phyloP scores from a whole-genome alignment of 2,113 vertebrate genomes.

The Dromiciops gliroides region DNA sequence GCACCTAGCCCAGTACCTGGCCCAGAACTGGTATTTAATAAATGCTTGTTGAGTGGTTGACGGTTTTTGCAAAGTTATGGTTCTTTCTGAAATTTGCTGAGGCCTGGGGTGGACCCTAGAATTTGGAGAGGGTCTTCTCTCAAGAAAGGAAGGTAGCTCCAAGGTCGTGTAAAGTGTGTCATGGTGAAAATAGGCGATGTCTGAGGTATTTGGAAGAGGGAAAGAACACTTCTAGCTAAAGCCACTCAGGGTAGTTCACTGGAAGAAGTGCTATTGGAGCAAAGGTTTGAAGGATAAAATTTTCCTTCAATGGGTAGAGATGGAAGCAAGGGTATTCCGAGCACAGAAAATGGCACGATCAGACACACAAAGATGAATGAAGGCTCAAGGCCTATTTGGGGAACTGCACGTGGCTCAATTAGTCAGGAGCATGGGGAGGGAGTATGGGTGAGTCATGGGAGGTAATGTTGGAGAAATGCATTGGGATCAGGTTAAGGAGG shows the following conservation, averaged over 20 bases:
- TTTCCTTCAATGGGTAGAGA: background rate
- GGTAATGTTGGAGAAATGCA: background rate
- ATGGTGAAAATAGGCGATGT: background rate
- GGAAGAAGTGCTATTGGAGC: background rate
- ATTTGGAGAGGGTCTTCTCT: no score
- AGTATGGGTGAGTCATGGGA: background rate
- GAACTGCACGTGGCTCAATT: rapidly evolving
- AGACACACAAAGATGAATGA: rapidly evolving
- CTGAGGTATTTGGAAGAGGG: background rate
- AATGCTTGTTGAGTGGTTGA: background rate
- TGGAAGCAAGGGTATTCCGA: background rate
- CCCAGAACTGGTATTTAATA: background rate
- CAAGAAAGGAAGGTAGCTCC: no score
- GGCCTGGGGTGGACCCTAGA: no score
- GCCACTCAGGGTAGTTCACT: background rate
- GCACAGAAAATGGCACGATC: background rate
- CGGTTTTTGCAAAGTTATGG: background rate
- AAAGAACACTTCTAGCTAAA: background rate
- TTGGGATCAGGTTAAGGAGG: background rate
- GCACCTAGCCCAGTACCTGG: background rate
- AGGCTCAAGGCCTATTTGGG: background rate
- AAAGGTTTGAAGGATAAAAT: background rate
- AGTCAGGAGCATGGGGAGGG: background rate
- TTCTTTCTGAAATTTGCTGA: background rate
- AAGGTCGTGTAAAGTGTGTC: background rate